Base-by-base conservation (phyloP, 2,797 vertebrate genomes). In the Crenichthys baileyi region DNA sequence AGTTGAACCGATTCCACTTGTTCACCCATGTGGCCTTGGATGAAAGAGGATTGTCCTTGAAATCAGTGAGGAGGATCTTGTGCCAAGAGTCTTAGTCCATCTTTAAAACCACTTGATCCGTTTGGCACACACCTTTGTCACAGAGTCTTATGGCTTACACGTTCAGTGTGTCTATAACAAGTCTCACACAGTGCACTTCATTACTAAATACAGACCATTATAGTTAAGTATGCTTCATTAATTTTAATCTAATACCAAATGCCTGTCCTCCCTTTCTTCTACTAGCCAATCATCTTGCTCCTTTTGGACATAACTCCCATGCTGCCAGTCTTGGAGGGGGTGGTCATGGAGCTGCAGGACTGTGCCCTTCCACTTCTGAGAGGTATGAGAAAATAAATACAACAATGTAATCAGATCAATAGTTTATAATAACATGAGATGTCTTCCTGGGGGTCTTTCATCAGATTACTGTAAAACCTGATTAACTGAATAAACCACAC, bases 291-390 rank as follows among this genome's bases (percentile, higher is more conserved):
- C 77, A 41, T 92, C 83, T 96, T 99, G 83, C 83, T 97, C 67
- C 95, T 99, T 68, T 90, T 99, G 95, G 98, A 99, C 91, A 98
- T 99, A 82, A 90, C 97, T 3, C 97, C 97, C 61, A 99, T 98
- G 98, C 93, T 99, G 96, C 93, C 96, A 0, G 97, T 99, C 2
- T 79, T 99, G 90, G 96, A 97, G 0, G 98, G 98, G 1, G 97
- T 98, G 7, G 95, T 99, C 85, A 99, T 99, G 98, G 98, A 99
- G 93, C 94, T 99, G 82, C 97, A 98, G 91, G 98, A 99, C 92
- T 98, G 97, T 86, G 97, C 98, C 75, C 95, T 98, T 73, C 97
- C 97, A 0, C 95, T 99, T 84, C 93, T 99, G 87, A 97, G 85
- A 96, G 97, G 98, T 99, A 85, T 31, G 11, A 48, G 4, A 29